Evolutionary conservation across 1,140 invertebrate genomes (phyloP).

Genomic region (Frieseomelitta varia): DNA sequence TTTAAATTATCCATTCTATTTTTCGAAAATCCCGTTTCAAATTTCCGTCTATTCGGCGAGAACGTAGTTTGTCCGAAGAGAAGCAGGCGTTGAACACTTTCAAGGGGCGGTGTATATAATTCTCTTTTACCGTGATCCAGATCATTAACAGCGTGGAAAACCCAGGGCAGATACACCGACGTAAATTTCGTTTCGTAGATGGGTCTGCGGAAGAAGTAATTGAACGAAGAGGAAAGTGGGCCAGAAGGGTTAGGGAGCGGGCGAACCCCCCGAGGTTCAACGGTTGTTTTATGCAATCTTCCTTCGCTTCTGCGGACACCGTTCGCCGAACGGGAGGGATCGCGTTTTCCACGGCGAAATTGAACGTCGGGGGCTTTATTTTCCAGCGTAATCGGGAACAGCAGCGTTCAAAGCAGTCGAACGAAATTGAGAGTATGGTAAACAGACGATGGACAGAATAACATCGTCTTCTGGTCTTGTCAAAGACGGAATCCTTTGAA

Average conservation of each 20-base stretch:
- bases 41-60: too few relatives aligned
- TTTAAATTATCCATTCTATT: too few relatives aligned
- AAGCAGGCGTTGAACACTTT: too few relatives aligned
- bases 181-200: background rate
- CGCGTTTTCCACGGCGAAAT: constrained; percentile 1
- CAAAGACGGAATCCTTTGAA: background rate
- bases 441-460: background rate
- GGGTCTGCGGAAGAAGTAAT: background rate
- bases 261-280: constrained; percentile 2
- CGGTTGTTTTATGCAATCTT: constrained; percentile 42
- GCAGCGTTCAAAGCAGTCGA: background rate
- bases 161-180: background rate
- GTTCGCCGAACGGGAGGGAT: background rate
- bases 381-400: background rate
- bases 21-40: too few relatives aligned
- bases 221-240: background rate
- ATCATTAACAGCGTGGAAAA: background rate
- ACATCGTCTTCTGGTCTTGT: background rate
- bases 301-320: background rate
- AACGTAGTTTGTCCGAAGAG: too few relatives aligned
- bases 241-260: background rate
- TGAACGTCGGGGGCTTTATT: constrained; percentile 4
- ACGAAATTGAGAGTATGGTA: background rate
- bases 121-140: too few relatives aligned
- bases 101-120: too few relatives aligned